A percentile compares a stretch with the other conserved stretches of the same genome.
phyloP scores from a whole-genome alignment of 2,113 vertebrate species.

The western clawed frog (Xenopus tropicalis) region UCB_Xtro_10.0 CM004445.2:106706501-106707000 shows the following conservation, averaged over 20 bases:
- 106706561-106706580: too few relatives aligned
- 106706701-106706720: conserved; percentile 43
- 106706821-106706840: conserved; percentile 78
- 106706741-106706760: conserved; percentile 39
- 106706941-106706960: conserved; percentile 32
- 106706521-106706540: too few relatives aligned
- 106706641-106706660: conserved; percentile 79
- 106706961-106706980: conserved; percentile 41
- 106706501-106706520: too few relatives aligned
- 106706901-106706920: conserved; percentile 62
- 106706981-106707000: conserved; percentile 28
- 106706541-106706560: too few relatives aligned
- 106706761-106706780: conserved; percentile 62
- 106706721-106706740: conserved; percentile 41
- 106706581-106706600: too few relatives aligned
- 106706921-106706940: neutral
- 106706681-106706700: conserved; percentile 45
- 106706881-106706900: conserved; percentile 70
- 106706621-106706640: too few relatives aligned
- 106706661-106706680: conserved; percentile 76
- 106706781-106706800: conserved; percentile 80
- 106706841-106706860: conserved; percentile 55
- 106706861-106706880: conserved; percentile 60
- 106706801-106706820: conserved; percentile 86
- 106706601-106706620: too few relatives aligned